phyloP scores from a whole-genome alignment of 2,888 invertebrate genomes.

The Drosophila sordidula region DNA sequence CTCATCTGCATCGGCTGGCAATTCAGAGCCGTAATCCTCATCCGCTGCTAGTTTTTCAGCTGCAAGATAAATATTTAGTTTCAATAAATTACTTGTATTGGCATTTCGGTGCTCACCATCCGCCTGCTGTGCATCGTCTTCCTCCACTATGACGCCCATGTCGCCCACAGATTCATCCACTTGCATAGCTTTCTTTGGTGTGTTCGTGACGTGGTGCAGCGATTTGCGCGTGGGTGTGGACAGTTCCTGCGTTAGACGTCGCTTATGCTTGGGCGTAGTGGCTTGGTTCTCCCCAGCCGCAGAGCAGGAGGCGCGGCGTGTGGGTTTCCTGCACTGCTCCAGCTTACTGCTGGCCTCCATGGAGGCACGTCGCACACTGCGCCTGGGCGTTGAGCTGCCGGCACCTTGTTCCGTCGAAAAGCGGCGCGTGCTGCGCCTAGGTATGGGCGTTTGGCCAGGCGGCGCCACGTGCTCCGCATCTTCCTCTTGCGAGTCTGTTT shows the following conservation, averaged over 20 bases:
- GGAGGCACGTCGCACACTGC: constrained; percentile 48
- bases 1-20: constrained; percentile 34
- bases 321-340: constrained; percentile 19
- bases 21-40: constrained; percentile 63
- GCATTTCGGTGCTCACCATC: constrained; percentile 24
- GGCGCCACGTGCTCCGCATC: constrained; percentile 4
- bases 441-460: constrained; percentile 23
- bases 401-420: constrained; percentile 39
- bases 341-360: constrained; percentile 35
- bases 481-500: not conserved
- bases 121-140: constrained; percentile 22
- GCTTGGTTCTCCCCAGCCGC: constrained; percentile 17
- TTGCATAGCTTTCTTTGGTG: constrained; percentile 44
- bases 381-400: constrained; percentile 34
- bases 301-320: constrained; percentile 56
- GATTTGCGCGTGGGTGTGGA: constrained; percentile 53
- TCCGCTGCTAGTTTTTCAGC: constrained; percentile 34
- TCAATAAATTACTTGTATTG: not conserved
- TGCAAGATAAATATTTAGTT: constrained; percentile 4
- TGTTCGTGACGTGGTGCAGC: constrained; percentile 40
- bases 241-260: constrained; percentile 45
- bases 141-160: constrained; percentile 66
- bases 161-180: constrained; percentile 66
- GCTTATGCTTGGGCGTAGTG: constrained; percentile 52
- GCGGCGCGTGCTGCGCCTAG: constrained; percentile 35